Evolutionary conservation across 2,113 vertebrate species (phyloP).

Genomic region (Syngnathoides biaculeatus): DNA sequence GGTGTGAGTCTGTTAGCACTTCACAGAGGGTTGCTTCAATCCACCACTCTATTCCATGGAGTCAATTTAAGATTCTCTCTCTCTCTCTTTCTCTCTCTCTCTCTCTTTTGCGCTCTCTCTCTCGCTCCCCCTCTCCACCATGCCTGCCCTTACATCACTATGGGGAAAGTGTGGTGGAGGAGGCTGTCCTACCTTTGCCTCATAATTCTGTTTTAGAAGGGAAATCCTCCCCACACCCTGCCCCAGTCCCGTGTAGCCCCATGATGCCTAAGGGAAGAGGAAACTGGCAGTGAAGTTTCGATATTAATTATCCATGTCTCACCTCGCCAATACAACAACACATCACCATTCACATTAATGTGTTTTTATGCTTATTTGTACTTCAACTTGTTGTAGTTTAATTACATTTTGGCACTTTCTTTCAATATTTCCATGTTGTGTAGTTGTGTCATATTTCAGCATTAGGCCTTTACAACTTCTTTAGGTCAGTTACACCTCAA

Average conservation of each 20-base stretch:
- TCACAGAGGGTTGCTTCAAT: slow-evolving; percentile 26
- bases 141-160: slow-evolving; percentile 69
- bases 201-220: slow-evolving; percentile 55
- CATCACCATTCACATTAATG: background rate
- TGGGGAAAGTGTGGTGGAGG: slow-evolving; percentile 42
- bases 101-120: slow-evolving; percentile 32
- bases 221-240: slow-evolving; percentile 53
- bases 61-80: background rate
- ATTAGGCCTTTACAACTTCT: background rate
- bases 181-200: slow-evolving; percentile 31
- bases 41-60: background rate
- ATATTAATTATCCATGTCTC: slow-evolving; percentile 3
- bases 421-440: background rate
- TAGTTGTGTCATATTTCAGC: background rate
- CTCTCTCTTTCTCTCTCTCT: slow-evolving; percentile 27
- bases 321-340: background rate
- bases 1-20: slow-evolving; percentile 43
- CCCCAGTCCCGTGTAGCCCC: slow-evolving; percentile 17
- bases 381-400: background rate
- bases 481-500: background rate
- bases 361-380: background rate
- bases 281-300: slow-evolving; percentile 34
- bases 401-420: background rate
- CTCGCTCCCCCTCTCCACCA: slow-evolving; percentile 34
- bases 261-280: slow-evolving; percentile 18